A percentile compares a stretch with the other conserved stretches of the same genome.
These are phyloP conservation scores for Sinotaia quadrata DNA, from an alignment of 2,888 invertebrate species.

Conservation along the genomic window DNA sequence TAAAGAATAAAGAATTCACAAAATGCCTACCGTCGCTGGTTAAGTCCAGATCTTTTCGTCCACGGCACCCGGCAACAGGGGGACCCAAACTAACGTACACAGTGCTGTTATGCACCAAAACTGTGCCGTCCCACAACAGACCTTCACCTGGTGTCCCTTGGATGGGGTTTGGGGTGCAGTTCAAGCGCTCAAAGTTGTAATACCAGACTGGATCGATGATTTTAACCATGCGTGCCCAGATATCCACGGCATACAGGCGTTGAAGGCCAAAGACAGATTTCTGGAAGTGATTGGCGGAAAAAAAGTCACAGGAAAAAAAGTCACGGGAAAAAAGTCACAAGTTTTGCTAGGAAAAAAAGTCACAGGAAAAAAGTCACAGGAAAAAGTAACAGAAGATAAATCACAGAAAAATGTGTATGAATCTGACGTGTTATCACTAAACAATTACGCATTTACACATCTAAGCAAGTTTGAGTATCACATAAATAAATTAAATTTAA, in stretches of 20 bases:
- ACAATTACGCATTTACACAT: too few species aligned
- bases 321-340: too few species aligned
- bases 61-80: not conserved
- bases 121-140: not conserved
- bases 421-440: too few species aligned
- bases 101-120: slow-evolving; percentile 14
- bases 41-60: not conserved
- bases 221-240: slow-evolving; percentile 33
- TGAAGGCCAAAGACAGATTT: slow-evolving; percentile 39
- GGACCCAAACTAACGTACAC: slow-evolving; percentile 16
- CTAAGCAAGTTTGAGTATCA: too few species aligned
- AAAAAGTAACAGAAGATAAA: too few species aligned
- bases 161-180: not conserved
- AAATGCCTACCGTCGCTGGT: not conserved
- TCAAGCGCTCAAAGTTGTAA: slow-evolving; percentile 42
- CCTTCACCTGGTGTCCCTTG: not conserved
- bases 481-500: too few species aligned
- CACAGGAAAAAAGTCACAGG: too few species aligned
- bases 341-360: too few species aligned
- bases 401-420: too few species aligned
- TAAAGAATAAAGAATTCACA: not conserved
- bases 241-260: slow-evolving; percentile 50
- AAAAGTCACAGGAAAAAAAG: too few species aligned
- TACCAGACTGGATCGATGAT: slow-evolving; percentile 43
- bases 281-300: slow-evolving; percentile 21